Evolutionary conservation across 2,797 vertebrate genomes (phyloP), one percentile per base, ranked within the genome.

Genomic region (Tokudaia muenninki): DNA sequence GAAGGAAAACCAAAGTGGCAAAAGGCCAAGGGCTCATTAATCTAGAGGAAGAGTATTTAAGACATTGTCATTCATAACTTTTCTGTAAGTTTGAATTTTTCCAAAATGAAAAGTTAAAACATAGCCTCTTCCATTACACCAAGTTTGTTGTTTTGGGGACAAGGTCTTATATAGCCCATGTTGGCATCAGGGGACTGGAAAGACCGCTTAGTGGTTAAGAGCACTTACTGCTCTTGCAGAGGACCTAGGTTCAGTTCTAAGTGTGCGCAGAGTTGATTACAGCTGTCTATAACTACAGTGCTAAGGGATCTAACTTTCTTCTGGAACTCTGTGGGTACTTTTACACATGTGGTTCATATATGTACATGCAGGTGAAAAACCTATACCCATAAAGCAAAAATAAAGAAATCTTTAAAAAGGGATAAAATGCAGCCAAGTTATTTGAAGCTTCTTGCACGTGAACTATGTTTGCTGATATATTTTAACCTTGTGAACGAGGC

Each of bases 31-130:
- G 57, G 4, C 8, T 24, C 37, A 70, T 87, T 82, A 84, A 65
- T 29, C 50, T 17, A 63, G 67, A 81, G 37, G 47, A 91, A 77
- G 52, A 74, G 14, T 17, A 8, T 55, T 17, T 63, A 63, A 47
- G 14, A 2, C 72, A 55, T 52, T 78, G 19, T 81, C 52, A 70
- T 87, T 81, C 6, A 59, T 3, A 55, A 52, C 4, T 74, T 72
- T 61, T 79, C 13, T 72, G 2, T 80, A 93, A 61, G 52, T 74
- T 83, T 96, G 44, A 96, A 90, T 44, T 82, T 94, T 92, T 94
- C 61, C 63, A 26, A 10, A 55, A 65, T 59, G 16, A 89, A 67
- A 92, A 79, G 16, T 57, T 72, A 92, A 93, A 92, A 37, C 16
- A 3, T 21, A 50, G 31, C 74, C 70, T 78, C 24, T 31, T 55